Evolutionary conservation across 2,888 invertebrate genomes (phyloP).

Genomic region (Diaphora mendica): DNA sequence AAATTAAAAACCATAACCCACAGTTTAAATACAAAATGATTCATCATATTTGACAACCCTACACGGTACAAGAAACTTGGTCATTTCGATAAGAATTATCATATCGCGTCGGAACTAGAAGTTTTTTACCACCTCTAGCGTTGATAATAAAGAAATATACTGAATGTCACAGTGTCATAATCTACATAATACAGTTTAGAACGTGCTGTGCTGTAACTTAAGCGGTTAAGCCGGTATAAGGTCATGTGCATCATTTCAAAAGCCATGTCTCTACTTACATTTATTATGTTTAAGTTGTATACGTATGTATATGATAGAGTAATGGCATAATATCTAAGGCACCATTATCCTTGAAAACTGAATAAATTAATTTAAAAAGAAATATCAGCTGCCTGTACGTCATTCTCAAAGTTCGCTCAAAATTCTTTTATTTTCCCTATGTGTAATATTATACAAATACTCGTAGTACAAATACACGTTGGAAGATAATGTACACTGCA

Average conservation of each 20-base stretch:
- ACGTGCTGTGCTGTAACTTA: conserved; percentile 34
- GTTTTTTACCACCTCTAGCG: conserved; percentile 50
- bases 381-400: background rate
- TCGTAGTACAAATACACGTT: background rate
- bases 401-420: background rate
- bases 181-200: background rate
- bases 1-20: background rate
- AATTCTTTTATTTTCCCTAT: background rate
- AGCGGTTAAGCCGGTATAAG: conserved; percentile 40
- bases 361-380: background rate
- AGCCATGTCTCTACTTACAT: conserved; percentile 18
- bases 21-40: background rate
- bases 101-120: conserved; percentile 57
- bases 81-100: conserved; percentile 76
- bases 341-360: background rate
- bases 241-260: conserved; percentile 17
- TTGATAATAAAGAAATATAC: conserved; percentile 18
- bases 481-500: background rate
- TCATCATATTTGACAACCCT: background rate
- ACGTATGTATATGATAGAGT: background rate
- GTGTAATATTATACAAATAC: too few relatives aligned
- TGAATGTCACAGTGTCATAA: conserved; percentile 10
- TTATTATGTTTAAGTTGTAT: conserved; percentile 17
- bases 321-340: background rate
- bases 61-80: conserved; percentile 60